phyloP scores from a whole-genome alignment of 2,797 vertebrate species.

The Ficedula albicollis region DNA sequence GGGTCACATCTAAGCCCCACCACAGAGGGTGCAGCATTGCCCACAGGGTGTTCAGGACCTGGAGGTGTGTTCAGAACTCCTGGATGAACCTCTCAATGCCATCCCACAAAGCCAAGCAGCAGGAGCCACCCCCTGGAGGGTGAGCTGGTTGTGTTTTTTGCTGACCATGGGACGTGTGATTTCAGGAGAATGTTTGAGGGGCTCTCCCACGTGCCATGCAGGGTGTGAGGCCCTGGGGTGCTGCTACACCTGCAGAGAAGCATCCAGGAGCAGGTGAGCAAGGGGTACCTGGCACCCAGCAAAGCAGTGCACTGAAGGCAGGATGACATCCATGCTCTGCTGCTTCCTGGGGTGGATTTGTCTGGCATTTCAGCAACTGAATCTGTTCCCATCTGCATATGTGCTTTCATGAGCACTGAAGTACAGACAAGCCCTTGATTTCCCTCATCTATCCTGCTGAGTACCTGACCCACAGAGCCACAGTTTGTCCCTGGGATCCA shows the following conservation, averaged over 20 bases:
- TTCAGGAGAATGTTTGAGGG: accelerated
- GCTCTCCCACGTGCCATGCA: accelerated
- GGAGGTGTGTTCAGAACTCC: accelerated
- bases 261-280: not conserved
- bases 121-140: not conserved
- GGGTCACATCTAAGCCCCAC: not conserved
- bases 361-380: not conserved
- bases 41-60: not conserved
- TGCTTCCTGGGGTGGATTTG: not conserved
- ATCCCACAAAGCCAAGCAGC: not conserved
- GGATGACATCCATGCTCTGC: accelerated
- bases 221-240: not conserved
- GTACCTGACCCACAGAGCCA: not conserved
- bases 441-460: not conserved
- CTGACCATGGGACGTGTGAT: not conserved
- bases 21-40: not conserved
- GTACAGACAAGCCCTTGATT: not conserved
- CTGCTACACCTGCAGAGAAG: accelerated
- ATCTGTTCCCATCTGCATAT: not conserved
- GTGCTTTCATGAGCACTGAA: not conserved
- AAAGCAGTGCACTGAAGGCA: not conserved
- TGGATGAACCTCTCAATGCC: not conserved
- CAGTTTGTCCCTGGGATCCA: not conserved
- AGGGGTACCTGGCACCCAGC: not conserved
- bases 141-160: not conserved